These are phyloP conservation scores for Poecilia velifera DNA, from an alignment of 2,797 vertebrate genomes.

Conservation along the genomic window DNA sequence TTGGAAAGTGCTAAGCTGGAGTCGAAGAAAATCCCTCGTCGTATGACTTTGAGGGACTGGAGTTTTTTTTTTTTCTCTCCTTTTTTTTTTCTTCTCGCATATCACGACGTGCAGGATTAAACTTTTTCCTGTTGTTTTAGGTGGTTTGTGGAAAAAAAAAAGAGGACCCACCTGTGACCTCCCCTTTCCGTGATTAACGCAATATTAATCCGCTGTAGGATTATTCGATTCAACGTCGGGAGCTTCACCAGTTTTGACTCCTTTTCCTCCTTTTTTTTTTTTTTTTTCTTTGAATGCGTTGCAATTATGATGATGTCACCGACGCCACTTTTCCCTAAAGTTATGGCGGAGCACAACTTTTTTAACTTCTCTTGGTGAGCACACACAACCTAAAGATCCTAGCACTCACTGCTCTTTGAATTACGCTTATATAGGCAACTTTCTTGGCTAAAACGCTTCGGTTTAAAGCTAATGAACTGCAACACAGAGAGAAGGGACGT, in stretches of 20 bases:
- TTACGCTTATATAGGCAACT: constrained; percentile 2
- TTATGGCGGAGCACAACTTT: constrained; percentile 86
- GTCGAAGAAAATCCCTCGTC: constrained; percentile 36
- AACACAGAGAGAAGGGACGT: constrained; percentile 18
- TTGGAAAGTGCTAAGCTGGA: constrained; percentile 41
- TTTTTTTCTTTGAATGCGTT: constrained; percentile 69
- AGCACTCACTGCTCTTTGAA: constrained; percentile 10
- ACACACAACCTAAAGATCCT: constrained; percentile 11
- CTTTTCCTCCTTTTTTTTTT: constrained; percentile 43
- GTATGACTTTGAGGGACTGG: constrained; percentile 66
- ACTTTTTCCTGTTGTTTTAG: constrained; percentile 38
- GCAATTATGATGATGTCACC: constrained; percentile 85
- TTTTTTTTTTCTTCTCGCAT: constrained; percentile 5
- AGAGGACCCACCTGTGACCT: constrained; percentile 39
- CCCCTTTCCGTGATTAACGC: constrained; percentile 15
- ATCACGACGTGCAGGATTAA: constrained; percentile 27
- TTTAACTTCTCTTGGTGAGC: constrained; percentile 82
- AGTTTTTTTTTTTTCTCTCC: constrained; percentile 35
- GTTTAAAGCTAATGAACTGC: background rate
- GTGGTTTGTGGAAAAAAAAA: constrained; percentile 7
- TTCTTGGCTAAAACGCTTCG: background rate
- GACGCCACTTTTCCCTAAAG: constrained; percentile 82
- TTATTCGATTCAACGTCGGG: constrained; percentile 10
- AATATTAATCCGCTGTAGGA: constrained; percentile 11
- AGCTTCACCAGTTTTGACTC: constrained; percentile 19